These are phyloP conservation scores for Enteromius radiatus DNA, from an alignment of 2,797 vertebrate species.

Conservation along the genomic window DNA sequence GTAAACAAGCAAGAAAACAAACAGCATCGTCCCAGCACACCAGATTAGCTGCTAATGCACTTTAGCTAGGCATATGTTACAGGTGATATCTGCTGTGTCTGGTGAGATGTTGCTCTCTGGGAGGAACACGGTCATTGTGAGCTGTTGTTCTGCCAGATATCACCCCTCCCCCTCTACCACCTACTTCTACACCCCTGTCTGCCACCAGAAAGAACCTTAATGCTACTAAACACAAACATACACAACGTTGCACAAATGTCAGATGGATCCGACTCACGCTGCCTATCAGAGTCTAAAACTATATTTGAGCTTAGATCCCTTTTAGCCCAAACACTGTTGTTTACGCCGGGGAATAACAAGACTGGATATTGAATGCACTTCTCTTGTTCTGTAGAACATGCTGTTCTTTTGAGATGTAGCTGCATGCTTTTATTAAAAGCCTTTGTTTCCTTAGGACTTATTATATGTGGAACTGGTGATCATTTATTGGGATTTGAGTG, in stretches of 20 bases:
- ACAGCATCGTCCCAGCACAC: conserved; percentile 19
- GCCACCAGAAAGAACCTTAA: conserved; percentile 42
- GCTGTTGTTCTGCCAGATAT: conserved; percentile 23
- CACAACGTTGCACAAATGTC: conserved; percentile 1
- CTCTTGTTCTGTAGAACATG: conserved; percentile 1
- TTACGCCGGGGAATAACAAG: background rate
- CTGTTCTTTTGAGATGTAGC: background rate
- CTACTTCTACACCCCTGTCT: conserved; percentile 28
- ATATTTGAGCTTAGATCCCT: background rate
- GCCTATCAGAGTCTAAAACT: background rate
- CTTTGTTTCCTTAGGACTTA: conserved; percentile 31
- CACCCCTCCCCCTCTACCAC: conserved; percentile 25
- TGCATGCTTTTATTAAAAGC: conserved; percentile 26
- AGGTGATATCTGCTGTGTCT: conserved; percentile 19
- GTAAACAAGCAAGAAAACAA: conserved; percentile 43
- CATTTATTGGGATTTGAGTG: conserved; percentile 10
- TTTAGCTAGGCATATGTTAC: conserved; percentile 16
- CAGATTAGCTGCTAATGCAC: conserved; percentile 24
- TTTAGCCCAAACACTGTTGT: conserved; percentile 27
- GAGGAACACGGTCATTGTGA: conserved; percentile 20
- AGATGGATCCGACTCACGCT: background rate
- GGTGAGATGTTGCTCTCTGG: conserved; percentile 22
- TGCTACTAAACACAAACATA: conserved; percentile 34
- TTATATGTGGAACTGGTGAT: background rate
- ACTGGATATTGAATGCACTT: conserved; percentile 10